These are phyloP conservation scores for Aphidius ervi DNA, from an alignment of 1,140 invertebrate genomes.

Conservation along the genomic window DNA sequence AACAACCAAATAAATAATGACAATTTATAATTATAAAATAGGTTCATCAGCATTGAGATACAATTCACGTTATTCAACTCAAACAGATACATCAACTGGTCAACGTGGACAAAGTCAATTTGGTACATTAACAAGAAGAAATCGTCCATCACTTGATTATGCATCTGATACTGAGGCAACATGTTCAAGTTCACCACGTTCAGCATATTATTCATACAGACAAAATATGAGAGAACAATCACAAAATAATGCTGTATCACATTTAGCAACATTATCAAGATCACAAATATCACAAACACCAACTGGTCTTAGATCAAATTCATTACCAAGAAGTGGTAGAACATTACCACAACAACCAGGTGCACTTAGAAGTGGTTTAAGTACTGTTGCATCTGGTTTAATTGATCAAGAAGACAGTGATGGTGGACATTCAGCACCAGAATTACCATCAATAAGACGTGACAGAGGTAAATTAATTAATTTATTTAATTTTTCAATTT, in stretches of 20 bases:
- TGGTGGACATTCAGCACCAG: constrained; percentile 76
- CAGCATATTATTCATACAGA: constrained; percentile 74
- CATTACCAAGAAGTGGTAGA: constrained; percentile 51
- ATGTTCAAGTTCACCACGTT: constrained; percentile 64
- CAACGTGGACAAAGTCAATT: constrained; percentile 46
- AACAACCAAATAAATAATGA: not conserved
- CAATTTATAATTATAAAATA: constrained; percentile 21
- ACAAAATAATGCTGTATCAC: constrained; percentile 46
- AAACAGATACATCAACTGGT: constrained; percentile 51
- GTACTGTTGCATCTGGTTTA: constrained; percentile 54
- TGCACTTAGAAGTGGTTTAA: constrained; percentile 43
- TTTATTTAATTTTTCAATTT: not conserved
- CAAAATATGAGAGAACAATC: constrained; percentile 50
- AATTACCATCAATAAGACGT: constrained; percentile 66
- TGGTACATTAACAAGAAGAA: constrained; percentile 62
- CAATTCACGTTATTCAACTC: constrained; percentile 57
- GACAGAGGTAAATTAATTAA: constrained; percentile 54
- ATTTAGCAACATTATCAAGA: constrained; percentile 48
- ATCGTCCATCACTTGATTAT: constrained; percentile 76
- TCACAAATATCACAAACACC: constrained; percentile 51
- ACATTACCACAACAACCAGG: constrained; percentile 49
- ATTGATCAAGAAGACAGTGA: constrained; percentile 75
- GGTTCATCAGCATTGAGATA: constrained; percentile 53
- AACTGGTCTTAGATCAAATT: constrained; percentile 51
- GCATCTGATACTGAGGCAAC: constrained; percentile 92